phyloP scores from a whole-genome alignment of 2,888 invertebrate species.

The Lasioglossum lativentre region DNA sequence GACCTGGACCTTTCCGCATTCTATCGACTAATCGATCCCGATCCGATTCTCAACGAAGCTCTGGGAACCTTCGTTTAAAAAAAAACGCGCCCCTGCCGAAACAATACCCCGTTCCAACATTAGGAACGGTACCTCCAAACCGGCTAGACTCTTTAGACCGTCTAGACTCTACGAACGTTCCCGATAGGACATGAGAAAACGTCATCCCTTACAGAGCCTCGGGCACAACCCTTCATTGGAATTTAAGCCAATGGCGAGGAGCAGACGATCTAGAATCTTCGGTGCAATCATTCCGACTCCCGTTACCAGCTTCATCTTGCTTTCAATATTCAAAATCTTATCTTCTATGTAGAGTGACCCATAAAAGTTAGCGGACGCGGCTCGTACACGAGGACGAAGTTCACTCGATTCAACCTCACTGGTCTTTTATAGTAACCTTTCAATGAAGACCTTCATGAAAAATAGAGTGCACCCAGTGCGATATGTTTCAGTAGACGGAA shows the following conservation, averaged over 20 bases:
- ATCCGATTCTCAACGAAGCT: conserved; percentile 23
- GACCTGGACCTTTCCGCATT: conserved; percentile 37
- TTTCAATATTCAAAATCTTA: background rate
- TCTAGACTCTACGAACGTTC: background rate
- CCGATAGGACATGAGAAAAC: background rate
- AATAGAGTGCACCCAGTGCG: background rate
- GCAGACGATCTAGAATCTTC: background rate
- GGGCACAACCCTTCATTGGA: background rate
- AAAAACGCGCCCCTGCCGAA: background rate
- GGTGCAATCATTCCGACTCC: background rate
- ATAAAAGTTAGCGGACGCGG: background rate
- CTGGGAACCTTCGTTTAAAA: background rate
- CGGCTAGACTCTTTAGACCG: background rate
- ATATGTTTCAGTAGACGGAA: too few species aligned
- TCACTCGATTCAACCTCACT: too few species aligned
- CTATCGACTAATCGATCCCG: conserved; percentile 46
- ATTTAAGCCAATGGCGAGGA: background rate
- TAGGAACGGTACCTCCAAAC: background rate
- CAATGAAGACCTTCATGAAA: too few species aligned
- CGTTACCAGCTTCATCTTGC: background rate
- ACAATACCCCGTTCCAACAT: background rate
- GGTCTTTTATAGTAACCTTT: too few species aligned
- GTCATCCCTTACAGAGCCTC: background rate
- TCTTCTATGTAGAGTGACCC: background rate
- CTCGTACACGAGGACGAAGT: too few species aligned